These are phyloP conservation scores for Oophaga pumilio DNA, from an alignment of 2,113 vertebrate species.

Conservation along the genomic window DNA sequence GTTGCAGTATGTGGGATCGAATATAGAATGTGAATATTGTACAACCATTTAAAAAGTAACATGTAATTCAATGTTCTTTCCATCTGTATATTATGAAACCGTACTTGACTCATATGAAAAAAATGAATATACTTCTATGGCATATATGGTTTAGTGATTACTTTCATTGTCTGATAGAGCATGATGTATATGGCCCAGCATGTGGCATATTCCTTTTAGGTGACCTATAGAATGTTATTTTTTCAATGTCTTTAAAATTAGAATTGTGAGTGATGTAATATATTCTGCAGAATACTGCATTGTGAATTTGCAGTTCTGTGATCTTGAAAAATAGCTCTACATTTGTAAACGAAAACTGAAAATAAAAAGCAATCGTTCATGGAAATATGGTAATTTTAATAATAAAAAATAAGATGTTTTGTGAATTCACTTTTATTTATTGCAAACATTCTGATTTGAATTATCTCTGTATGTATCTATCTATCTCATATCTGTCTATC, in stretches of 20 bases:
- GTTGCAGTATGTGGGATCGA: not conserved
- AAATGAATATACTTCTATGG: not conserved
- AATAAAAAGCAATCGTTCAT: not conserved
- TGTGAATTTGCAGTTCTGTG: not conserved
- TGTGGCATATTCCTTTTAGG: not conserved
- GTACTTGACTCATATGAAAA: not conserved
- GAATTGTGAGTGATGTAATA: not conserved
- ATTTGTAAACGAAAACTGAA: not conserved
- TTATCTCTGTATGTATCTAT: no score
- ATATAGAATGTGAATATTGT: not conserved
- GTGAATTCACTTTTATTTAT: not conserved
- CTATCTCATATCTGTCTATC: no score
- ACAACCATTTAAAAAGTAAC: not conserved
- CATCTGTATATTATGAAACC: not conserved
- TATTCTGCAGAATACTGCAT: not conserved
- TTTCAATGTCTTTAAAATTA: not conserved
- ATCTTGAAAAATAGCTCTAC: not conserved
- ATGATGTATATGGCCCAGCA: conserved; percentile 2
- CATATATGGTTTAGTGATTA: not conserved
- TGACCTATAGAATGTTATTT: not conserved
- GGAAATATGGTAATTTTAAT: conserved; percentile 22
- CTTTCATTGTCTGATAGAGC: not conserved
- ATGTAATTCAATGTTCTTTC: not conserved
- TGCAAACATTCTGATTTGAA: no score
- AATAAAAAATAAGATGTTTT: conserved; percentile 10